Conservation (phyloP, 2,113 vertebrate genomes). For the Oryzias melastigma region DNA sequence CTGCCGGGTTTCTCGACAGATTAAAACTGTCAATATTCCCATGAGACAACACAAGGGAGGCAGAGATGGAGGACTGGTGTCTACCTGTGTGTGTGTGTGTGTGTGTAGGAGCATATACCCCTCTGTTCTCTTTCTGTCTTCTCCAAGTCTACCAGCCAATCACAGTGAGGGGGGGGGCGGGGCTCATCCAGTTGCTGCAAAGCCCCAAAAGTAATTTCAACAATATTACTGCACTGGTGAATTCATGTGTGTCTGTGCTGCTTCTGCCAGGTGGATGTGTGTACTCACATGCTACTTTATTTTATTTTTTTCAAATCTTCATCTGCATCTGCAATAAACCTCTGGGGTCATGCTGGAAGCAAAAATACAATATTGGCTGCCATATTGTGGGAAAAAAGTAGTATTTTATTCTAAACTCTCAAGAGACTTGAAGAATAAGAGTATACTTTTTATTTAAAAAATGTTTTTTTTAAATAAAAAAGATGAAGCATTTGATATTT, state of each 20-base stretch:
- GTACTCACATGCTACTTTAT: conserved; percentile 1
- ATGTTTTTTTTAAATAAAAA: neutral
- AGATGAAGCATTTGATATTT: conserved; percentile 1
- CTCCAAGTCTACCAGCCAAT: conserved; percentile 23
- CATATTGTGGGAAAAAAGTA: neutral
- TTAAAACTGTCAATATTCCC: conserved; percentile 34
- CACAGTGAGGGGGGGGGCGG: neutral
- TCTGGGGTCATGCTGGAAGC: conserved; percentile 47
- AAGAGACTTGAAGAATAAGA: conserved; percentile 3
- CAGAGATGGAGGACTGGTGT: conserved; percentile 13
- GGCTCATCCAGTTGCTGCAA: conserved; percentile 36
- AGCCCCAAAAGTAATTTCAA: conserved; percentile 61
- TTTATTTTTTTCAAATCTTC: conserved; percentile 15
- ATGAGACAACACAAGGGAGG: conserved; percentile 9
- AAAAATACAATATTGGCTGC: conserved; percentile 19
- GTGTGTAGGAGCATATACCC: conserved; percentile 13
- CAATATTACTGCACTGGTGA: conserved; percentile 33
- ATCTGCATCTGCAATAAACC: conserved; percentile 33
- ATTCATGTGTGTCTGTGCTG: conserved; percentile 22
- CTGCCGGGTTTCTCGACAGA: conserved; percentile 39
- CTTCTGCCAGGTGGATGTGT: conserved; percentile 21
- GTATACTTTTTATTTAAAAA: neutral
- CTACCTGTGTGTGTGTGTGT: conserved; percentile 15
- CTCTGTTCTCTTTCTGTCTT: conserved; percentile 33
- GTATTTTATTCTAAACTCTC: conserved; percentile 14